phyloP scores from a whole-genome alignment of 2,888 invertebrate species.

The Ptychoptera albimana region DNA sequence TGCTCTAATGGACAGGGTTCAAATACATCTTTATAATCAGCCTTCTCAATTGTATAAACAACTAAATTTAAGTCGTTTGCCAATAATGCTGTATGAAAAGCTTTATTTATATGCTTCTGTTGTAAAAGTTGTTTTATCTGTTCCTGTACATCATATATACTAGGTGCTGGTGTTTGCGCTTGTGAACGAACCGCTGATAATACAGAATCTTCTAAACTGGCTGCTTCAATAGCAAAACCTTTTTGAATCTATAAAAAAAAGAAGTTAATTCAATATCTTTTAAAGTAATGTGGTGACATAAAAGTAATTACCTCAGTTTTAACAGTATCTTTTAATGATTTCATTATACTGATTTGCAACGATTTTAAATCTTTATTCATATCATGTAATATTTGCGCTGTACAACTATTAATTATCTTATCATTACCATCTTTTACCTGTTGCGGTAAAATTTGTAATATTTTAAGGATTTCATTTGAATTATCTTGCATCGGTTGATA shows the following conservation, averaged over 20 bases:
- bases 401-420: neutral
- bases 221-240: constrained; percentile 42
- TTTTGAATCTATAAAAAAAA: constrained; percentile 20
- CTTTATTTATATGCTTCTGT: constrained; percentile 65
- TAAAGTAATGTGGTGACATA: neutral
- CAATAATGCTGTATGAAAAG: constrained; percentile 78
- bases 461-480: constrained; percentile 24
- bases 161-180: constrained; percentile 58
- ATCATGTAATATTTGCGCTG: constrained; percentile 20
- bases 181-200: constrained; percentile 47
- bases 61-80: constrained; percentile 80
- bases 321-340: constrained; percentile 26
- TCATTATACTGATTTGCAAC: constrained; percentile 21
- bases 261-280: neutral
- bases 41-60: constrained; percentile 70
- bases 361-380: constrained; percentile 26
- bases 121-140: constrained; percentile 51
- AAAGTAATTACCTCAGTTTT: constrained; percentile 19
- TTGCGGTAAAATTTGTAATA: constrained; percentile 22
- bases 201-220: constrained; percentile 39
- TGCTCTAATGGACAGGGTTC: constrained; percentile 64
- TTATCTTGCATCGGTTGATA: constrained; percentile 25
- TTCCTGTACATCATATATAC: constrained; percentile 40
- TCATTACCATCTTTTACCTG: constrained; percentile 9
- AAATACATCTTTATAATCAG: constrained; percentile 67